These are phyloP conservation scores for Bombus breviceps DNA, from an alignment of 1,140 invertebrate genomes.

Conservation along the genomic window DNA sequence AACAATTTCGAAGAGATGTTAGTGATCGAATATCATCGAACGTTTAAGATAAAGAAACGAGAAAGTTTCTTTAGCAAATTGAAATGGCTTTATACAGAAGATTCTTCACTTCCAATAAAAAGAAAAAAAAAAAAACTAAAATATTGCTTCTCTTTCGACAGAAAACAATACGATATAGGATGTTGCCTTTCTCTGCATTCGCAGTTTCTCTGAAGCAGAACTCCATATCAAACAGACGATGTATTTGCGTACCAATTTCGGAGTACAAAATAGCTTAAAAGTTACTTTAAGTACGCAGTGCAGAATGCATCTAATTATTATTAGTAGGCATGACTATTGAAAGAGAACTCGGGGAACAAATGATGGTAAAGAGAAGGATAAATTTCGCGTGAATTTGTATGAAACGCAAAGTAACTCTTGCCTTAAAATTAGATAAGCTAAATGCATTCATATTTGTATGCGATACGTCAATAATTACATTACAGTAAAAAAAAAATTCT, in stretches of 20 bases:
- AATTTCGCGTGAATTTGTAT: constrained; percentile 8
- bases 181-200: constrained; percentile 36
- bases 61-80: not conserved
- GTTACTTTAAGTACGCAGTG: constrained; percentile 31
- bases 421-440: constrained; percentile 39
- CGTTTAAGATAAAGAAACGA: not conserved
- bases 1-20: not conserved
- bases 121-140: too few species aligned
- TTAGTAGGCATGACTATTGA: constrained; percentile 7
- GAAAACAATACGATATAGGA: constrained; percentile 17
- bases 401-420: constrained; percentile 11
- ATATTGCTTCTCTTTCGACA: not conserved
- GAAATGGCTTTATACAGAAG: not conserved
- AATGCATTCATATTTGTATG: constrained; percentile 15
- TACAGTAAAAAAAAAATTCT: not conserved
- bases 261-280: constrained; percentile 52
- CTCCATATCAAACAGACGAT: constrained; percentile 32
- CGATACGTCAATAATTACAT: constrained; percentile 5
- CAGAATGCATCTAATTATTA: constrained; percentile 15
- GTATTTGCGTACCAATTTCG: constrained; percentile 39
- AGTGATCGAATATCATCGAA: not conserved
- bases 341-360: constrained; percentile 26
- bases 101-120: not conserved
- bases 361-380: constrained; percentile 1
- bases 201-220: constrained; percentile 23